Evolutionary conservation across 2,888 invertebrate genomes (phyloP), one percentile per base, ranked within the genome.

Genomic region (Drosophila kokeensis): DNA sequence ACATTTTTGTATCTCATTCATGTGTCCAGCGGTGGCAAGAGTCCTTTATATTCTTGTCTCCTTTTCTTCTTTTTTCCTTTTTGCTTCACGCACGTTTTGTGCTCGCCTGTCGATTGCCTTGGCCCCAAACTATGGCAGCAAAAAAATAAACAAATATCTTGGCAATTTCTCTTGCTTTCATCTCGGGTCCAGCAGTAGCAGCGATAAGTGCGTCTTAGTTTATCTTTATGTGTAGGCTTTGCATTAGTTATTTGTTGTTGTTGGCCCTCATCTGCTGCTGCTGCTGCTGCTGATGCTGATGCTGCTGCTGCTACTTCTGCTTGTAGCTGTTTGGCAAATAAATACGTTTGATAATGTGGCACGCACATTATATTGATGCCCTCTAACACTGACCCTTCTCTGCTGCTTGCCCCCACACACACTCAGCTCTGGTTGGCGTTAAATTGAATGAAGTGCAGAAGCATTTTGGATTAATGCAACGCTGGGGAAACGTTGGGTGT

Each of bases 281-380:
- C 10, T 40, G 45, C 11, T 32, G 58, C 32, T 6, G 40, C 21
- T 34, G 13, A 4, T 34, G 34, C 1, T 38, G 15, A 18, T 36
- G 45, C n/a, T 32, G 54, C 36, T 6, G 40, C 40, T n/a, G 4
- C 38, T 53, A 42, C 38, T 48, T 62, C 52, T 32, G 50, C n/a
- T 63, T 61, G 65, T 50, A 58, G 72, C 72, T 81, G 69, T 83
- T 84, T 68, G 69, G 57, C 70, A 89, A 89, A 85, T 79, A 89
- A 87, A 85, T 89, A 82, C 77, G 76, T 68, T 82, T 82, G 76
- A 82, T 81, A 82, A 79, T 89, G 84, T 76, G 77, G 59, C 80
- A 76, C 84, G 83, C 74, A 75, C 72, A 69, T 76, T 73, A 69
- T 76, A 74, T 79, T 81, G 81, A 79, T 84, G 75, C 61, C 66